Conservation (phyloP, 53 echinoderm and acorn worm species). For the Patiria pectinifera region DNA sequence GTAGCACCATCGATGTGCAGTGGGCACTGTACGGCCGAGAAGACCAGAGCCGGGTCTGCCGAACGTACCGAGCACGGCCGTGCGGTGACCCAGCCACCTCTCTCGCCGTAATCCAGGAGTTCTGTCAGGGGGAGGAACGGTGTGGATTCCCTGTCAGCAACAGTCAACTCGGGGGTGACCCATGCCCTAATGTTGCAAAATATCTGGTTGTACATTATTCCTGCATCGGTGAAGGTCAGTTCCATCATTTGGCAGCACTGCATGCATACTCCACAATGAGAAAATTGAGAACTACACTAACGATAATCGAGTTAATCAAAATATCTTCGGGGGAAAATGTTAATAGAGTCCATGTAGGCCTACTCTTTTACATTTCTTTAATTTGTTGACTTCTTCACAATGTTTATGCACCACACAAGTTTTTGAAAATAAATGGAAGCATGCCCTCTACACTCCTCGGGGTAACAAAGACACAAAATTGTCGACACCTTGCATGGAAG, state of each 20-base stretch:
- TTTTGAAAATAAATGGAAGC: too few species aligned
- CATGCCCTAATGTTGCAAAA: not conserved
- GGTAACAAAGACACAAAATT: too few species aligned
- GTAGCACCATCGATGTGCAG: not conserved
- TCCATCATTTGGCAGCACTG: not conserved
- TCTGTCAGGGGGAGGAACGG: not conserved
- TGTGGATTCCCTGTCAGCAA: not conserved
- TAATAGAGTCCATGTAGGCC: too few species aligned
- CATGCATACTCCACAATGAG: too few species aligned
- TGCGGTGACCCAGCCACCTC: not conserved
- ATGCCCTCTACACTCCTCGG: too few species aligned
- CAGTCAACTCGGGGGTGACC: not conserved
- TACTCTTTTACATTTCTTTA: too few species aligned
- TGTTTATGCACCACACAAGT: too few species aligned
- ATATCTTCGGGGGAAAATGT: too few species aligned
- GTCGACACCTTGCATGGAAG: too few species aligned
- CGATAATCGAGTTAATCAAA: too few species aligned
- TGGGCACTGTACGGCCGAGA: slow-evolving; percentile 8
- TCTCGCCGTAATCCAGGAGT: not conserved
- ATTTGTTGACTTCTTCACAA: too few species aligned
- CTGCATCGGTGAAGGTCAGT: not conserved
- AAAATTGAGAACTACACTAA: too few species aligned
- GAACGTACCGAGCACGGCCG: not conserved
- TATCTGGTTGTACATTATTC: not conserved
- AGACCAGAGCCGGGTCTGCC: not conserved